Conservation (phyloP, 2,797 vertebrate genomes). For the Melopsittacus undulatus region DNA sequence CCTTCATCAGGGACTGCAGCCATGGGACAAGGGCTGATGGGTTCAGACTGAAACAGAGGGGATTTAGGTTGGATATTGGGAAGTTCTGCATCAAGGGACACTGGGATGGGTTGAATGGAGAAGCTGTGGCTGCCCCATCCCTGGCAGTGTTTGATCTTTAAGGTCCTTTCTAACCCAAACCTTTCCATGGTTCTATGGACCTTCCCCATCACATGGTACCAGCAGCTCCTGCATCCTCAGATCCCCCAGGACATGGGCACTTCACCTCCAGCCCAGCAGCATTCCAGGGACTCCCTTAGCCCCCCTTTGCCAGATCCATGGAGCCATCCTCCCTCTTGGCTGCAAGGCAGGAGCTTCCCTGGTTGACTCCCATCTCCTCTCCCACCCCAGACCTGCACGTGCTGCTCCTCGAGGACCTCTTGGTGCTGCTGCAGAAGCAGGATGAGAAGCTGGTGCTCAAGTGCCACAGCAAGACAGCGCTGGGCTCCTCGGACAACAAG, state of each 20-base stretch:
- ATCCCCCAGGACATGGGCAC: rapidly evolving
- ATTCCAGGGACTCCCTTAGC: not conserved
- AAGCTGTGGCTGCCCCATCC: not conserved
- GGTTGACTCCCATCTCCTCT: not conserved
- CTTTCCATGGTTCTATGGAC: not conserved
- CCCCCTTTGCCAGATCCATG: rapidly evolving
- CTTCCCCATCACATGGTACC: rapidly evolving
- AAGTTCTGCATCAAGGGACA: not conserved
- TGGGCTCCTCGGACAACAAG: conserved; percentile 74
- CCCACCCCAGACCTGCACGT: conserved; percentile 85
- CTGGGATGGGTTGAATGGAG: not conserved
- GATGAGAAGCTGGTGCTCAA: conserved; percentile 90
- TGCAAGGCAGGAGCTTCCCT: not conserved
- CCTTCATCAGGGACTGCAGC: too few relatives aligned
- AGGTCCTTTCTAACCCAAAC: not conserved
- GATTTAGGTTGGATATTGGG: too few relatives aligned
- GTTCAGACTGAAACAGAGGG: rapidly evolving
- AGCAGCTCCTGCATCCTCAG: not conserved
- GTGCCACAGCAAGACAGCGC: conserved; percentile 82
- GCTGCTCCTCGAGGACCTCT: conserved; percentile 89
- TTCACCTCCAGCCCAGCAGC: not conserved
- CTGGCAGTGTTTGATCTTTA: not conserved
- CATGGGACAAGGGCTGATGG: too few relatives aligned
- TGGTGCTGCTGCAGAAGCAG: conserved; percentile 89
- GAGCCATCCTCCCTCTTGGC: not conserved